Evolutionary conservation across 2,113 vertebrate genomes (phyloP).

Genomic region (Strix aluco): DNA sequence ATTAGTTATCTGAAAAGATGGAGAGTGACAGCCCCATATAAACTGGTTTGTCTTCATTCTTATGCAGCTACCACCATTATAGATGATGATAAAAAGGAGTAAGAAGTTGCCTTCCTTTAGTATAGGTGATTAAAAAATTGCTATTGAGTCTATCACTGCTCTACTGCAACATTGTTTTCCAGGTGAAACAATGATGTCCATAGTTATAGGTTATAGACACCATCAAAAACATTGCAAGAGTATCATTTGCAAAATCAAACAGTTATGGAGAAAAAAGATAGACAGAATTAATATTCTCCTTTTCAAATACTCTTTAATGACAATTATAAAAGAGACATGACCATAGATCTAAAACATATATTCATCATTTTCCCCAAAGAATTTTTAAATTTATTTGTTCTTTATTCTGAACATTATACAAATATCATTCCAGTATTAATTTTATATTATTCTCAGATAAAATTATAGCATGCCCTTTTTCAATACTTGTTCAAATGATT

Average conservation of each 20-base stretch:
- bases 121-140: not conserved
- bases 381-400: not conserved
- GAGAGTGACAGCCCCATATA: not conserved
- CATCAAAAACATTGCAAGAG: not conserved
- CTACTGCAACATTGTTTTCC: not conserved
- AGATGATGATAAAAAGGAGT: not conserved
- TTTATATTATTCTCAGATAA: not conserved
- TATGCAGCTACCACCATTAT: not conserved
- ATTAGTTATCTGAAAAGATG: not conserved
- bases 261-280: not conserved
- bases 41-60: not conserved
- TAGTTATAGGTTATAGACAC: not conserved
- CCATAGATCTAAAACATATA: not conserved
- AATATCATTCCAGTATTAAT: not conserved
- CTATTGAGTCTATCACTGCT: not conserved
- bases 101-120: not conserved
- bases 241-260: not conserved
- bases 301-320: not conserved
- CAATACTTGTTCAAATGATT: not conserved
- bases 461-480: not conserved
- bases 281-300: not conserved
- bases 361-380: not conserved
- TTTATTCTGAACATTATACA: not conserved
- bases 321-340: not conserved
- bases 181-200: not conserved